Evolutionary conservation across 2,113 vertebrate species (phyloP).

Genomic region (Okapia johnstoni): DNA sequence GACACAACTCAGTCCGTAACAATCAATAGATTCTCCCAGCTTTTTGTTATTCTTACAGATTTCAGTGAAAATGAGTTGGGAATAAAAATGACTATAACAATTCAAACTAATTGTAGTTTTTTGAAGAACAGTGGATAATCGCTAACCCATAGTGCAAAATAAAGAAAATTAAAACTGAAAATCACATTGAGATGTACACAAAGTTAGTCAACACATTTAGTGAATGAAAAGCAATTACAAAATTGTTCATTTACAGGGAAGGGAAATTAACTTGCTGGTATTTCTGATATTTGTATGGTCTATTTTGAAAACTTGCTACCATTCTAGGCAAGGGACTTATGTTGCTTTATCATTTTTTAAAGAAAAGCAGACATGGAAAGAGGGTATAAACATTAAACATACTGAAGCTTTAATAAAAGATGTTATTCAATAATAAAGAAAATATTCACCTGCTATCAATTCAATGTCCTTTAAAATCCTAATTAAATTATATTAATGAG

Average conservation of each 20-base stretch:
- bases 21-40: not conserved
- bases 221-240: not conserved
- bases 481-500: not conserved
- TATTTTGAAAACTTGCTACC: constrained; percentile 27
- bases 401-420: constrained; percentile 28
- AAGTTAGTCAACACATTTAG: not conserved
- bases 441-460: constrained; percentile 34
- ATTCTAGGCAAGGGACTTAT: constrained; percentile 1
- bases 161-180: not conserved
- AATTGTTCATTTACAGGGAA: not conserved
- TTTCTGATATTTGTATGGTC: not conserved
- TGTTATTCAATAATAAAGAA: constrained; percentile 31
- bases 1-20: not conserved
- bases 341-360: constrained; percentile 28
- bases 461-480: constrained; percentile 14
- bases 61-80: not conserved
- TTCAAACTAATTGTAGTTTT: not conserved
- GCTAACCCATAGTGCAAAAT: not conserved
- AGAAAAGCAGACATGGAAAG: constrained; percentile 25
- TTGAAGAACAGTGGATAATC: not conserved
- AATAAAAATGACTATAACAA: not conserved
- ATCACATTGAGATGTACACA: not conserved
- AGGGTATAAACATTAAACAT: constrained; percentile 38
- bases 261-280: not conserved
- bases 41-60: not conserved